Percentiles rank a stretch among this genome's conserved stretches.
Evolutionary conservation across 2,888 invertebrate species (phyloP).

Genomic region (Ormia ochracea): DNA sequence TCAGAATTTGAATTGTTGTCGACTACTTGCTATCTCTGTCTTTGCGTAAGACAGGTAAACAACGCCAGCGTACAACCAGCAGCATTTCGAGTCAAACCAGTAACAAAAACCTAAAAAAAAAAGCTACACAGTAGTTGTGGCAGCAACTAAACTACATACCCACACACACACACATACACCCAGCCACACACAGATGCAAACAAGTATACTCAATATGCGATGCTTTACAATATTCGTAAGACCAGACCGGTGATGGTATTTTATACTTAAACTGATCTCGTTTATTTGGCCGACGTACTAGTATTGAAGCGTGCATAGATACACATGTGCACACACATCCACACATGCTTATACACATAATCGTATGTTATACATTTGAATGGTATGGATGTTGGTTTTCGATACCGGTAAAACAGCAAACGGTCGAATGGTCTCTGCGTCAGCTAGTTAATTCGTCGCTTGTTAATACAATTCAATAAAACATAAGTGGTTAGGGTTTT

Average conservation of each 20-base stretch:
- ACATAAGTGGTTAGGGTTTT: not conserved
- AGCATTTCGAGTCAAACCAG: conserved; percentile 64
- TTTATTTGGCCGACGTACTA: not conserved
- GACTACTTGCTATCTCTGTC: conserved; percentile 67
- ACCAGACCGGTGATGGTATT: not conserved
- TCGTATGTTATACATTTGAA: conserved; percentile 4
- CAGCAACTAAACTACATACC: conserved; percentile 66
- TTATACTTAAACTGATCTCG: not conserved
- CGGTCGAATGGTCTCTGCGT: not conserved
- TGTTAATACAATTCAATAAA: conserved; percentile 19
- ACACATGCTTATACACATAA: not conserved
- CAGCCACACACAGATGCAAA: too few relatives aligned
- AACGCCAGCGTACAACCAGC: conserved; percentile 66
- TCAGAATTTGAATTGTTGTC: conserved; percentile 43
- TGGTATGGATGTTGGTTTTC: conserved; percentile 1
- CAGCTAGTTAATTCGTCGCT: not conserved
- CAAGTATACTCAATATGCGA: not conserved
- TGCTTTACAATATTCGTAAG: conserved; percentile 1
- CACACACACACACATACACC: too few relatives aligned
- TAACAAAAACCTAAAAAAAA: conserved; percentile 45
- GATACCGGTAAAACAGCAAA: conserved; percentile 42
- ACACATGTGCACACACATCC: not conserved
- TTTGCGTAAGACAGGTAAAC: conserved; percentile 75
- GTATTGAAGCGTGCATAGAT: too few relatives aligned
- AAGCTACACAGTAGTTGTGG: conserved; percentile 69